Evolutionary conservation across 2,113 vertebrate genomes (phyloP).

Genomic region (Micronisus gabar): DNA sequence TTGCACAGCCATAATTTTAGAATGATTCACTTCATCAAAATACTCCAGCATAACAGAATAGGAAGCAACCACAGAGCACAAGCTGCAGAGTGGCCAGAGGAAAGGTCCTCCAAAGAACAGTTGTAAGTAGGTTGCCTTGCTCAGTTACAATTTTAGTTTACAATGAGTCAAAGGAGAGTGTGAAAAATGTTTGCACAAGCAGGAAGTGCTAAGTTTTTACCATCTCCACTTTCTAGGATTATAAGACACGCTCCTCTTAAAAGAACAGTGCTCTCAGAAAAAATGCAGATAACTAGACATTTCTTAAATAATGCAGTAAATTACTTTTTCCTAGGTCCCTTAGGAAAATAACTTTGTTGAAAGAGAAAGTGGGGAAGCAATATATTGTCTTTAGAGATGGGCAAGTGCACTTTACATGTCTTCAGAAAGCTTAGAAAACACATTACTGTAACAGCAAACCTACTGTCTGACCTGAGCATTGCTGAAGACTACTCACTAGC

Average conservation of each 20-base stretch:
- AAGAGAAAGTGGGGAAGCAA: not conserved
- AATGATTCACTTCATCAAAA: not conserved
- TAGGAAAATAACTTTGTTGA: not conserved
- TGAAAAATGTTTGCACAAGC: not conserved
- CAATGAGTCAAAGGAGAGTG: not conserved
- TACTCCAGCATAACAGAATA: rapidly evolving
- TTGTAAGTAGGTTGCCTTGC: rapidly evolving
- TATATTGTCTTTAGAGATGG: not conserved
- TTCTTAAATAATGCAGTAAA: constrained; percentile 30
- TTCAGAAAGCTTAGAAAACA: not conserved
- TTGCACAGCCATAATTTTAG: not conserved
- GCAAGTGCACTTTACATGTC: not conserved
- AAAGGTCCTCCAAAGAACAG: not conserved
- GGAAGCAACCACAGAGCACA: not conserved
- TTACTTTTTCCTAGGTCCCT: not conserved
- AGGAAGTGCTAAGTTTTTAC: not conserved
- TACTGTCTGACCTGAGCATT: not conserved
- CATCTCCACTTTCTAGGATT: not conserved
- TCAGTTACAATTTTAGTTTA: not conserved
- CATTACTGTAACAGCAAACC: not conserved
- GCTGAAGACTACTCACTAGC: not conserved
- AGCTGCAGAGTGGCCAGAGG: not conserved
- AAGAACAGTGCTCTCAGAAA: not conserved
- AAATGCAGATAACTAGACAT: not conserved
- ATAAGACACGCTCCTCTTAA: not conserved